Evolutionary conservation across 2,888 invertebrate genomes (phyloP).

Genomic region (Amphipoea lucens): DNA sequence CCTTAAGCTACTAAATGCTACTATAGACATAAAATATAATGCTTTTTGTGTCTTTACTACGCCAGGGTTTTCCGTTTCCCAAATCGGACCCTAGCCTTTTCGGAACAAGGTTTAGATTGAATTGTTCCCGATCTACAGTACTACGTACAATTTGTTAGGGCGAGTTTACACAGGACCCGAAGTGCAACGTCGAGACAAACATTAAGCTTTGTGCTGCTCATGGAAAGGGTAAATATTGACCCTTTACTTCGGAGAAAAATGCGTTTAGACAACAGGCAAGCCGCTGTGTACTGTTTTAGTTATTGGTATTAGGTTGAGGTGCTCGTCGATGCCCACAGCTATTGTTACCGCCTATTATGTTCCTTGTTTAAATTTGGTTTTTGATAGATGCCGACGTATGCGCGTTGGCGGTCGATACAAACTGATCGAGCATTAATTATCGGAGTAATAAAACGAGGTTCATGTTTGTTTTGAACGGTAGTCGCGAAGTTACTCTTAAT

Average conservation of each 20-base stretch:
- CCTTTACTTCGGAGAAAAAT: slow-evolving; percentile 88
- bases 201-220: slow-evolving; percentile 88
- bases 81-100: slow-evolving; percentile 69
- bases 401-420: slow-evolving; percentile 70
- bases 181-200: slow-evolving; percentile 89
- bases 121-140: slow-evolving; percentile 56
- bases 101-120: slow-evolving; percentile 70
- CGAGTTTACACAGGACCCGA: slow-evolving; percentile 88
- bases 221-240: slow-evolving; percentile 87
- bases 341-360: slow-evolving; percentile 73
- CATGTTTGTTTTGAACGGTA: slow-evolving; percentile 80
- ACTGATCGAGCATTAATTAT: slow-evolving; percentile 84
- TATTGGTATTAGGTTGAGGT: slow-evolving; percentile 86
- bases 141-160: slow-evolving; percentile 83
- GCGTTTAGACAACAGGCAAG: slow-evolving; percentile 85
- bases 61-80: background rate
- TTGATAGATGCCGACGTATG: slow-evolving; percentile 74
- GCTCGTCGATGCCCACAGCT: slow-evolving; percentile 75
- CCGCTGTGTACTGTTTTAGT: slow-evolving; percentile 88
- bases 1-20: slow-evolving; percentile 88
- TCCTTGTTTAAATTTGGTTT: slow-evolving; percentile 69
- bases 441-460: slow-evolving; percentile 75
- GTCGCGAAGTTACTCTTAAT: slow-evolving; percentile 70
- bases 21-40: slow-evolving; percentile 86
- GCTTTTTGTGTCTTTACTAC: slow-evolving; percentile 82